These are phyloP conservation scores for Darevskia mixta DNA, from an alignment of 2,797 vertebrate species.

Conservation along the genomic window DNA sequence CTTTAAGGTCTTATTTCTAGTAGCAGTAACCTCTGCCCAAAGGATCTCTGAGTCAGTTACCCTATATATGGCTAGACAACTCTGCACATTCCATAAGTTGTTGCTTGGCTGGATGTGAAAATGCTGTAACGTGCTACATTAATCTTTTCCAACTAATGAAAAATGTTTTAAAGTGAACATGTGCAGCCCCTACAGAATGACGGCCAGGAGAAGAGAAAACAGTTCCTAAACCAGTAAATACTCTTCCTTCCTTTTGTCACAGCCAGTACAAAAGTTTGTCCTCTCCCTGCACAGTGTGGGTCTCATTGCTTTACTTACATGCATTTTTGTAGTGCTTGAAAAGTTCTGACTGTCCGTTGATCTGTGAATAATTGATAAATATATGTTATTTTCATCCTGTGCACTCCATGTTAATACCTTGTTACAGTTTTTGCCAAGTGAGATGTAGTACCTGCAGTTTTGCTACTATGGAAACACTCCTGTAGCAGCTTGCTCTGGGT, in stretches of 20 bases:
- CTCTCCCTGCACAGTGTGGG: slow-evolving; percentile 49
- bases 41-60: too few relatives aligned
- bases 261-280: slow-evolving; percentile 32
- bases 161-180: slow-evolving; percentile 69
- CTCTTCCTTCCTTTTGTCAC: neutral
- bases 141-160: slow-evolving; percentile 75
- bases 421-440: neutral
- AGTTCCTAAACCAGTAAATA: slow-evolving; percentile 61
- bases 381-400: slow-evolving; percentile 8
- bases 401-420: slow-evolving; percentile 38
- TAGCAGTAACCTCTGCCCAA: too few relatives aligned
- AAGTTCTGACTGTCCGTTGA: slow-evolving; percentile 30
- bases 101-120: slow-evolving; percentile 55
- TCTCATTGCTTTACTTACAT: slow-evolving; percentile 42
- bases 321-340: slow-evolving; percentile 43
- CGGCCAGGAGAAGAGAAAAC: slow-evolving; percentile 55
- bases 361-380: slow-evolving; percentile 47
- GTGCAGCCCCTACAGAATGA: slow-evolving; percentile 67
- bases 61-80: too few relatives aligned
- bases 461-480: slow-evolving; percentile 1
- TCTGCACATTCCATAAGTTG: slow-evolving; percentile 3
- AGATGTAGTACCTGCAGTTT: slow-evolving; percentile 6
- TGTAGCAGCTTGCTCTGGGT: neutral
- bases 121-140: slow-evolving; percentile 68
- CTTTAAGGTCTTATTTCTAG: too few relatives aligned